phyloP scores from a whole-genome alignment of 2,797 vertebrate species.

The Molossus alvarezi region DNA sequence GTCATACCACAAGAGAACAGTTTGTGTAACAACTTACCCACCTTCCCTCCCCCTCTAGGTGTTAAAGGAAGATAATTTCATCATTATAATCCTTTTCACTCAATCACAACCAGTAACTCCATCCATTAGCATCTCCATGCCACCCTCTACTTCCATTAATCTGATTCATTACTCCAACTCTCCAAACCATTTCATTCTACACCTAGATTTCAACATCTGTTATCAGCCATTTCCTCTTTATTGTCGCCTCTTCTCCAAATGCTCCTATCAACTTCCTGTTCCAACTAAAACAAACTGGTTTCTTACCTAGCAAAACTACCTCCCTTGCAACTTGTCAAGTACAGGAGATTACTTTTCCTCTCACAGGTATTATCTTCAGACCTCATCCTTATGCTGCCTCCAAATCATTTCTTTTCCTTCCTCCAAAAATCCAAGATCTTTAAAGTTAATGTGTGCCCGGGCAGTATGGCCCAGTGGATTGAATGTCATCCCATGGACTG shows the following conservation, averaged over 20 bases:
- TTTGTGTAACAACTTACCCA: neutral
- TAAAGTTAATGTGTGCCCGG: neutral
- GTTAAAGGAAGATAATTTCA: slow-evolving; percentile 11
- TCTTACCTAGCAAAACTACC: slow-evolving; percentile 11
- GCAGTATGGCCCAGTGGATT: too few relatives aligned
- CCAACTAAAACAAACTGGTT: neutral
- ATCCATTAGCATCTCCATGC: slow-evolving; percentile 9
- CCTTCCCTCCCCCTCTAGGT: neutral
- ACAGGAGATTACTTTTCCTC: neutral
- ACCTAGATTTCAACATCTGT: slow-evolving; percentile 41
- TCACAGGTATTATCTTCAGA: neutral
- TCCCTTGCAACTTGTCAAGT: slow-evolving; percentile 17
- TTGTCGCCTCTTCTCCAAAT: slow-evolving; percentile 44
- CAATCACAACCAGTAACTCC: neutral
- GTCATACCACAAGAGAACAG: neutral
- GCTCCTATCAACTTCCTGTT: slow-evolving; percentile 63
- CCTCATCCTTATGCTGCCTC: neutral
- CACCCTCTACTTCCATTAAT: neutral
- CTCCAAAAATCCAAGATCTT: slow-evolving; percentile 28
- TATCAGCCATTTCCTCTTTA: slow-evolving; percentile 48
- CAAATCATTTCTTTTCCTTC: slow-evolving; percentile 41
- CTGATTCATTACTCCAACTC: neutral
- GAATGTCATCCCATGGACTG: too few relatives aligned
- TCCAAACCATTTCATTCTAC: slow-evolving; percentile 24
- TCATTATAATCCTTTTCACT: slow-evolving; percentile 20